These are phyloP conservation scores for Andrena cerasifolii DNA, from an alignment of 1,140 invertebrate species.

Conservation along the genomic window DNA sequence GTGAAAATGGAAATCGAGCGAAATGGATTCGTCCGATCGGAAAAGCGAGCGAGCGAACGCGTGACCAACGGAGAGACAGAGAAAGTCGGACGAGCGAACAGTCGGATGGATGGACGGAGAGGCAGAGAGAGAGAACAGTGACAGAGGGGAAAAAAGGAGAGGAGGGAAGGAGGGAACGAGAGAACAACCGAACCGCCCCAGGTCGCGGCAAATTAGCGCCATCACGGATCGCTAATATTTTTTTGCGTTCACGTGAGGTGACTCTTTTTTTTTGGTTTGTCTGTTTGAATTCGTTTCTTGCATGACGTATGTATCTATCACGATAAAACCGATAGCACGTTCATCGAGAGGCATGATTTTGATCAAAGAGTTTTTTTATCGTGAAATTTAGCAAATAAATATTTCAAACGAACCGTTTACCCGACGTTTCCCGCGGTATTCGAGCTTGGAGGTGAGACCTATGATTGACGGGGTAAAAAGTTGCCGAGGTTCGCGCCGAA, in stretches of 20 bases:
- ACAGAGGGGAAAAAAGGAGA: slow-evolving; percentile 27
- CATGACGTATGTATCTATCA: slow-evolving; percentile 41
- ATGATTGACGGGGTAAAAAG: background rate
- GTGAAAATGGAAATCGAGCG: slow-evolving; percentile 78
- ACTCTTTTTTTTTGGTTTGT: slow-evolving; percentile 12
- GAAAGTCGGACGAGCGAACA: slow-evolving; percentile 22
- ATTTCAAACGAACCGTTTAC: slow-evolving; percentile 24
- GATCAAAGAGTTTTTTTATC: slow-evolving; percentile 49
- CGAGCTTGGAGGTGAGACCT: background rate
- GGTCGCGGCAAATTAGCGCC: slow-evolving; percentile 70
- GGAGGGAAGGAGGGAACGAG: slow-evolving; percentile 9
- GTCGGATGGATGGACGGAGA: slow-evolving; percentile 27
- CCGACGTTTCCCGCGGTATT: background rate
- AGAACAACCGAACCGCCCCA: slow-evolving; percentile 41
- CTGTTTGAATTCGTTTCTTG: slow-evolving; percentile 33
- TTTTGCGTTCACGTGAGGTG: slow-evolving; percentile 52
- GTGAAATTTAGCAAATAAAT: slow-evolving; percentile 46
- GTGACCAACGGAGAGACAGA: slow-evolving; percentile 20
- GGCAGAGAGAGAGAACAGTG: slow-evolving; percentile 33
- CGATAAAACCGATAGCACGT: slow-evolving; percentile 51
- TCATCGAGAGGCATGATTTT: slow-evolving; percentile 48
- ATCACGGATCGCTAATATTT: slow-evolving; percentile 66
- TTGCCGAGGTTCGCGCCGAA: background rate
- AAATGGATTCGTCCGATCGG: slow-evolving; percentile 72
- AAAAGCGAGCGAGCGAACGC: slow-evolving; percentile 49